phyloP scores from a whole-genome alignment of 2,888 invertebrate species.

The Macropis europaea region DNA sequence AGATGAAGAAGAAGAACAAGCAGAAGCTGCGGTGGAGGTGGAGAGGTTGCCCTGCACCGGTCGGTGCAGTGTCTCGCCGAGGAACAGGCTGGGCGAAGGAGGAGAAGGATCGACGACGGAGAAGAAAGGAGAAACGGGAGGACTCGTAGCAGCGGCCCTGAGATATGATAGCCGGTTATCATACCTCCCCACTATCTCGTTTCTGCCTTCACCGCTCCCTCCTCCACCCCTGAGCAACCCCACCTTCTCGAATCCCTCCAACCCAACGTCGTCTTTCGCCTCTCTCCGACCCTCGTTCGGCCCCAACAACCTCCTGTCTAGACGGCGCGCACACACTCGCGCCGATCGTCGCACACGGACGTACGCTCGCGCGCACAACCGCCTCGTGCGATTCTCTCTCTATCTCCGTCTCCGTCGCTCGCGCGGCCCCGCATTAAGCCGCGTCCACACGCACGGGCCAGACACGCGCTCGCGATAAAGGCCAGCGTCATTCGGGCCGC shows the following conservation, averaged over 20 bases:
- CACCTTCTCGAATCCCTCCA: slow-evolving; percentile 53
- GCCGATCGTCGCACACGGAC: slow-evolving; percentile 29
- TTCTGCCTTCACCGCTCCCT: slow-evolving; percentile 42
- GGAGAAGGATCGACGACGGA: slow-evolving; percentile 38
- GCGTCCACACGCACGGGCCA: slow-evolving; percentile 53
- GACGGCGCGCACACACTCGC: slow-evolving; percentile 71
- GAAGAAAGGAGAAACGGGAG: slow-evolving; percentile 52
- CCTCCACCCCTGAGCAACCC: slow-evolving; percentile 32
- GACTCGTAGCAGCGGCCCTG: slow-evolving; percentile 69
- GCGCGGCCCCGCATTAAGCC: slow-evolving; percentile 53
- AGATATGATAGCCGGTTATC: slow-evolving; percentile 77
- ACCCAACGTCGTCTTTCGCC: slow-evolving; percentile 55
- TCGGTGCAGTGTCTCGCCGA: slow-evolving; percentile 39
- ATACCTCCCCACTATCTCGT: slow-evolving; percentile 62
- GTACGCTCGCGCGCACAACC: slow-evolving; percentile 40
- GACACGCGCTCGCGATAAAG: slow-evolving; percentile 51
- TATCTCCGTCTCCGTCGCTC: slow-evolving; percentile 1
- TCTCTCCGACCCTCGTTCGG: slow-evolving; percentile 61
- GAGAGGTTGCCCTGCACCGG: slow-evolving; percentile 54
- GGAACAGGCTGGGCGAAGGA: slow-evolving; percentile 25
- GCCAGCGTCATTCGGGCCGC: neutral
- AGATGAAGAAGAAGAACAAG: slow-evolving; percentile 31
- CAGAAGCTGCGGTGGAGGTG: slow-evolving; percentile 46
- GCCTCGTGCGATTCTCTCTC: slow-evolving; percentile 42
- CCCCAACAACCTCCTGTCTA: slow-evolving; percentile 76